Percentiles rank a stretch among this genome's conserved stretches.
Conservation (phyloP, 1,140 invertebrate species). For the Anastrepha obliqua region DNA sequence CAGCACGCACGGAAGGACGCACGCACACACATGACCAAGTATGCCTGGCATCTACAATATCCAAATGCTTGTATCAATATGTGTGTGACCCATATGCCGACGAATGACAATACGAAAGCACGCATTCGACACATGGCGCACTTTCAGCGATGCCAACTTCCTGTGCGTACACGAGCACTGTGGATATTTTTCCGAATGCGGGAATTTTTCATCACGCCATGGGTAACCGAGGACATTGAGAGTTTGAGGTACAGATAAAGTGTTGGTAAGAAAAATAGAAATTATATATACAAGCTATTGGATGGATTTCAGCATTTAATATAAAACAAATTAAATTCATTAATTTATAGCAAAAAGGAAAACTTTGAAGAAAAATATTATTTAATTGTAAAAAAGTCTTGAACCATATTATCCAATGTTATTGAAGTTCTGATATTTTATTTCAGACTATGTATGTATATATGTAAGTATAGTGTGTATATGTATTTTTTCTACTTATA, state of each 20-base stretch:
- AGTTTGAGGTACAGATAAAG: neutral
- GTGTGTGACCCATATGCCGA: neutral
- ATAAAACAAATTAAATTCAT: neutral
- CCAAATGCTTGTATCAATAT: neutral
- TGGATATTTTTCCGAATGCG: conserved; percentile 9
- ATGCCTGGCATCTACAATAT: conserved; percentile 5
- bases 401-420: no score
- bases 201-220: neutral
- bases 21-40: neutral
- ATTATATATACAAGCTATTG: neutral
- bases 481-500: neutral
- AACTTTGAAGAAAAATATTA: no score
- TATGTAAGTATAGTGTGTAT: neutral
- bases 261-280: neutral
- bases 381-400: no score
- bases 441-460: neutral
- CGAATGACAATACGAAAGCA: conserved; percentile 61
- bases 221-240: no score
- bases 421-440: no score
- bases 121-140: conserved; percentile 72
- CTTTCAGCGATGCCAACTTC: conserved; percentile 59
- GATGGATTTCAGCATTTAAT: neutral
- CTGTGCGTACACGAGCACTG: conserved; percentile 63
- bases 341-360: no score
- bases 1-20: neutral